These are phyloP conservation scores for Sinhomidia bicolor DNA, from an alignment of 2,888 invertebrate genomes.

Conservation along the genomic window DNA sequence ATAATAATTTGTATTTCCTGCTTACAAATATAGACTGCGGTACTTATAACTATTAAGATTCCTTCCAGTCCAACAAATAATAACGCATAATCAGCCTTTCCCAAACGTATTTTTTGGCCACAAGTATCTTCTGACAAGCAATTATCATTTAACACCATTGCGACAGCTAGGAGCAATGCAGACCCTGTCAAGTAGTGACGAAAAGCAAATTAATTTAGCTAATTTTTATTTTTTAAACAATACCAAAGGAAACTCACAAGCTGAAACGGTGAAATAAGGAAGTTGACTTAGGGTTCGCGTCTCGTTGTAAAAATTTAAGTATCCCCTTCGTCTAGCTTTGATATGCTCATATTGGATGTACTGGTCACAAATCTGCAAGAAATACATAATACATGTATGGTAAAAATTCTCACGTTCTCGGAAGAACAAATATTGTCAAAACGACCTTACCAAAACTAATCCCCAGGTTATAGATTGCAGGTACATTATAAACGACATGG, in stretches of 20 bases:
- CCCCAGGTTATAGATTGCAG: slow-evolving; percentile 85
- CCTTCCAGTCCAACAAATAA: slow-evolving; percentile 84
- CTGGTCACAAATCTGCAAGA: slow-evolving; percentile 84
- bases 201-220: no score
- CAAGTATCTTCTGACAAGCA: slow-evolving; percentile 84
- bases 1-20: no score
- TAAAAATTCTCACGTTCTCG: no score
- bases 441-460: slow-evolving; percentile 85
- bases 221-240: neutral
- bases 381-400: no score
- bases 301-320: slow-evolving; percentile 87
- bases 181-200: slow-evolving; percentile 82
- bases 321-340: slow-evolving; percentile 85
- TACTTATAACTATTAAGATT: slow-evolving; percentile 83
- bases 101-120: slow-evolving; percentile 83
- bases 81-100: slow-evolving; percentile 85
- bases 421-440: no score
- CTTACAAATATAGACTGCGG: slow-evolving; percentile 84
- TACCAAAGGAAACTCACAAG: slow-evolving; percentile 76
- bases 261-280: slow-evolving; percentile 85
- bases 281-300: slow-evolving; percentile 85
- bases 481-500: slow-evolving; percentile 85
- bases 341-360: slow-evolving; percentile 85
- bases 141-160: slow-evolving; percentile 79
- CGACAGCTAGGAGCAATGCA: slow-evolving; percentile 84